Evolutionary conservation across 1,140 invertebrate species (phyloP).

Genomic region (Meloidogyne exigua): DNA sequence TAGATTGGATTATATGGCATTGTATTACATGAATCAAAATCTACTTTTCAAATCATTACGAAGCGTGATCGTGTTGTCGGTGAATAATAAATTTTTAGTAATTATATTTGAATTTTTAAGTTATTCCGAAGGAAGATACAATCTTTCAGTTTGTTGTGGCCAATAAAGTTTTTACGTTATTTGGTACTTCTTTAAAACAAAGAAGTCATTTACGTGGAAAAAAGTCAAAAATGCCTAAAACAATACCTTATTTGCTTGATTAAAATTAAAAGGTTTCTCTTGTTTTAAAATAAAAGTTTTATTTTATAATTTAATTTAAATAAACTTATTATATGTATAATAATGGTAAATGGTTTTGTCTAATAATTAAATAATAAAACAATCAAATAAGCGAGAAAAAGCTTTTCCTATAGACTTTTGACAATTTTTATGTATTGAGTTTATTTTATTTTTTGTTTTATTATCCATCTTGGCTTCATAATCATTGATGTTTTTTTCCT

Average conservation of each 20-base stretch:
- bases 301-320: too few species aligned
- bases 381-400: neutral
- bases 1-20: slow-evolving; percentile 48
- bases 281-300: too few species aligned
- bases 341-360: too few species aligned
- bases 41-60: slow-evolving; percentile 48
- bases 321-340: too few species aligned
- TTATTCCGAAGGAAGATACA: slow-evolving; percentile 42
- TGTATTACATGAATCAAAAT: slow-evolving; percentile 47
- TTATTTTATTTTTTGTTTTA: neutral
- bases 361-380: neutral
- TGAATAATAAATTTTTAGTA: slow-evolving; percentile 8
- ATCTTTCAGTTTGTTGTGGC: slow-evolving; percentile 45
- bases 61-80: slow-evolving; percentile 41
- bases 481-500: neutral
- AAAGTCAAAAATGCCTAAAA: slow-evolving; percentile 30
- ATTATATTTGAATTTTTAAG: slow-evolving; percentile 28
- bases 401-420: neutral
- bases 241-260: slow-evolving; percentile 40
- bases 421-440: neutral
- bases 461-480: neutral
- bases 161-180: slow-evolving; percentile 46
- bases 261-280: neutral
- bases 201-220: slow-evolving; percentile 37
- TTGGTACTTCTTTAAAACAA: slow-evolving; percentile 44